A percentile compares a stretch with the other conserved stretches of the same genome.
These are phyloP conservation scores for Papilio demoleus DNA, from an alignment of 2,888 invertebrate species.

Conservation along the genomic window DNA sequence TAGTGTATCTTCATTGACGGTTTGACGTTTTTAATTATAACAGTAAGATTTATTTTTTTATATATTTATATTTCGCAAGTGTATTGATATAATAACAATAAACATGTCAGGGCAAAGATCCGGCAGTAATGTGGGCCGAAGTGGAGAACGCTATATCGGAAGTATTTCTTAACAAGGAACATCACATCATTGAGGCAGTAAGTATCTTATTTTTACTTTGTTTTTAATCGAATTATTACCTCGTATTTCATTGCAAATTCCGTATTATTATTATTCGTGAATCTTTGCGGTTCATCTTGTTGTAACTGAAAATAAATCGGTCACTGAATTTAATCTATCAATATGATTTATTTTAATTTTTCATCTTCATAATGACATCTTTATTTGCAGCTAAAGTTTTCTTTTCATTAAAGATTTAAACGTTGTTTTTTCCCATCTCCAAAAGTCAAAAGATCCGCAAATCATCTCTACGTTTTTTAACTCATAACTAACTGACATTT, in stretches of 20 bases:
- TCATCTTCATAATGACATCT: not conserved
- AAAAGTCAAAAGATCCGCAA: no score
- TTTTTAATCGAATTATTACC: not conserved
- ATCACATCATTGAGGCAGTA: conserved; percentile 85
- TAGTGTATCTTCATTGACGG: no score
- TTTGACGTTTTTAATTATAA: not conserved
- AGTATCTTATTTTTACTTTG: conserved; percentile 49
- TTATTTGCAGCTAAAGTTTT: not conserved
- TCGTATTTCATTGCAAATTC: no score
- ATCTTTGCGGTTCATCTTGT: no score
- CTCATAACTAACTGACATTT: no score
- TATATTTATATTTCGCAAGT: not conserved
- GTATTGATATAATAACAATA: conserved; percentile 6
- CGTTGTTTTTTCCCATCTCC: no score
- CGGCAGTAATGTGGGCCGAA: conserved; percentile 90
- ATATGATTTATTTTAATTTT: not conserved
- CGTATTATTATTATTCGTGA: no score
- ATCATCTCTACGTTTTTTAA: no score
- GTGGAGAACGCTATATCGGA: conserved; percentile 90
- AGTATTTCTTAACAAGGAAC: conserved; percentile 88
- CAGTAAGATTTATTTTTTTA: not conserved
- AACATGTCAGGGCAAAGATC: conserved; percentile 85
- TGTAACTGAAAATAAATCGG: no score
- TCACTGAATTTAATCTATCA: no score
- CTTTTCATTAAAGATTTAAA: no score